Base-by-base conservation (phyloP, 2,113 vertebrate species). In the Thomomys bottae region DNA sequence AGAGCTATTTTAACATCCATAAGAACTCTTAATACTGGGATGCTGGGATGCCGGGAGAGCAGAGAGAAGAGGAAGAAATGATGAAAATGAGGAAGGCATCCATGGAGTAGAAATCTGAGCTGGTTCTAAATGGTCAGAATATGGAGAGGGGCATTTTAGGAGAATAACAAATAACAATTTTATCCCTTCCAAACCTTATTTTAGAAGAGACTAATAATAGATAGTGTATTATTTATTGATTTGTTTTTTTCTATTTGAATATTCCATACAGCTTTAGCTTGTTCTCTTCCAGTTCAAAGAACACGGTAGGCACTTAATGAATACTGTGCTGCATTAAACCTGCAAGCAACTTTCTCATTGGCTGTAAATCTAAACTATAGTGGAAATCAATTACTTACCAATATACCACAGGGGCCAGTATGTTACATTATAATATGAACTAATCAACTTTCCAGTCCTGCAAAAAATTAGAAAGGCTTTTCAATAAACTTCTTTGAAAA, bases 371-470 rank as follows among this genome's bases (percentile, higher is more conserved):
- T 88, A 78, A 75, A 70, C 87, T 61, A 79, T 32, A 82, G 70
- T 59, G 72, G 83, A 95, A 80, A 68, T n/a, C n/a, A n/a, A n/a
- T 24, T 0, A 98, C 99, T 98, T 97, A 99, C 99, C 99, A 12
- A 99, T 99, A 95, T 99, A 99, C 99, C 99, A 99, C 66, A 99
- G 98, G 0, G 98, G 98, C 99, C 99, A 99, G 95, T 98, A 99
- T 0, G 97, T 98, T 96, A 99, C 98, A 96, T 99, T 99, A 94
- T 98, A 99, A 89, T 99, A 99, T 0, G 98, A 98, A 92, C 98
- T 98, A 36, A 99, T 97, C 90, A 99, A 95, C 83, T 99, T 98
- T 67, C 99, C 99, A 88, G 99, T 98, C 99, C 99, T 99, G 89
- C n/a, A 86, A 95, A 94, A 86, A 71, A 87, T 82, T n/a, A 28